Evolutionary conservation across 2,888 invertebrate species (phyloP), one percentile per base, ranked within the genome.

Genomic region (Dicroscelio sp.): DNA sequence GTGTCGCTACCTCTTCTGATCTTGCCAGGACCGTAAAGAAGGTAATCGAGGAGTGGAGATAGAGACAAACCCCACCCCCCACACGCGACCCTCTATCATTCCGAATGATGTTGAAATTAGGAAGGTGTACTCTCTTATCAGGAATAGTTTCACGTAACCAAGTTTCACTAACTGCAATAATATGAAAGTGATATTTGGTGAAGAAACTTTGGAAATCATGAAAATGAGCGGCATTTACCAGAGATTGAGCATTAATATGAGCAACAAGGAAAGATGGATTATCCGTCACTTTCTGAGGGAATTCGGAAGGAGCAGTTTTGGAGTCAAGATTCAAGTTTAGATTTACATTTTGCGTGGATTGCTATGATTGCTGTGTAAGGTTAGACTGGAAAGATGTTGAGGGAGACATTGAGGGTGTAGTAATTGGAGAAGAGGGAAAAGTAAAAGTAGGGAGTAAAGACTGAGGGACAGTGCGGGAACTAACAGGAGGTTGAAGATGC

Each of bases 171-270:
- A 73, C 52, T n/a, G 55, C 23, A 10, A 73, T 73, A 0, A 73
- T 0, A 25, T 73, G 73, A n/a, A 52, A 33, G 30, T 14, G 12
- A 8, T 52, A 25, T 2, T 27, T 52, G 2, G 17, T 12, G 20
- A 31, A 20, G 2, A 52, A 73, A 2, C 31, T 31, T 31, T 73
- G 17, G 4, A 73, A 52, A 4, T 73, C 31, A 14, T 52, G 6
- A 30, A 31, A 52, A 8, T 73, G 73, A 30, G 33, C 52, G 0
- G n/a, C 1, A 43, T 31, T 52, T 12, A 27, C 31, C 0, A 73
- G 4, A 5, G 52, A 73, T 31, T 52, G 73, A 2, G 73, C 73
- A 73, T 73, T 73, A 8, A 73, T n/a, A 20, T 52, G 73, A 35
- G 43, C 43, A 38, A 38, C n/a, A n/a, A n/a, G n/a, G n/a, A n/a